phyloP scores from a whole-genome alignment of 2,888 invertebrate species.

The Phania funesta region DNA sequence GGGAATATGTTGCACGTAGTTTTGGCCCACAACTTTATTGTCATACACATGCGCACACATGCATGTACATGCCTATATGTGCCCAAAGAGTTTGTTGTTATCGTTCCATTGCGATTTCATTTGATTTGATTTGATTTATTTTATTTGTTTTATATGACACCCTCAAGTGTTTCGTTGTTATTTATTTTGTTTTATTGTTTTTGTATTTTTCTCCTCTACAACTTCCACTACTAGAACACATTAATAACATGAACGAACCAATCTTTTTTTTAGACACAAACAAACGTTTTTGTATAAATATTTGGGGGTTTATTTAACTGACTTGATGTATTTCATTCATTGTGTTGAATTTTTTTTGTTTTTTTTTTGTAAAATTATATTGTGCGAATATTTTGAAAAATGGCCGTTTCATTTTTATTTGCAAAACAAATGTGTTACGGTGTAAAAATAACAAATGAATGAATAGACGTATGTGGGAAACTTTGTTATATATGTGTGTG shows the following conservation, averaged over 20 bases:
- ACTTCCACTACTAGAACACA: slow-evolving; percentile 53
- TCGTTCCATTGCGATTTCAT: slow-evolving; percentile 56
- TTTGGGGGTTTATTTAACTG: slow-evolving; percentile 48
- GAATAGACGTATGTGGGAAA: slow-evolving; percentile 37
- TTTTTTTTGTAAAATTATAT: slow-evolving; percentile 26
- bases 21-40: not conserved
- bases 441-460: slow-evolving; percentile 28
- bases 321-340: slow-evolving; percentile 41
- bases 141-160: slow-evolving; percentile 79
- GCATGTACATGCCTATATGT: not conserved
- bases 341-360: not conserved
- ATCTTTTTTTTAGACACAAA: slow-evolving; percentile 10
- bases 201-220: slow-evolving; percentile 21
- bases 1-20: slow-evolving; percentile 35
- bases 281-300: not conserved
- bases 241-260: slow-evolving; percentile 61
- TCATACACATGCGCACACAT: not conserved
- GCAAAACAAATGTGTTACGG: slow-evolving; percentile 50
- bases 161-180: slow-evolving; percentile 72
- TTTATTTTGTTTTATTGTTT: slow-evolving; percentile 38
- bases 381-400: slow-evolving; percentile 65
- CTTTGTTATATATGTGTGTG: slow-evolving; percentile 31
- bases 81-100: slow-evolving; percentile 27
- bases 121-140: slow-evolving; percentile 75
- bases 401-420: slow-evolving; percentile 70